Percentiles rank a stretch among this genome's conserved stretches.
Evolutionary conservation across 23 tunicate genomes (phyloP).

Genomic region (Clavelina lepadiformis): DNA sequence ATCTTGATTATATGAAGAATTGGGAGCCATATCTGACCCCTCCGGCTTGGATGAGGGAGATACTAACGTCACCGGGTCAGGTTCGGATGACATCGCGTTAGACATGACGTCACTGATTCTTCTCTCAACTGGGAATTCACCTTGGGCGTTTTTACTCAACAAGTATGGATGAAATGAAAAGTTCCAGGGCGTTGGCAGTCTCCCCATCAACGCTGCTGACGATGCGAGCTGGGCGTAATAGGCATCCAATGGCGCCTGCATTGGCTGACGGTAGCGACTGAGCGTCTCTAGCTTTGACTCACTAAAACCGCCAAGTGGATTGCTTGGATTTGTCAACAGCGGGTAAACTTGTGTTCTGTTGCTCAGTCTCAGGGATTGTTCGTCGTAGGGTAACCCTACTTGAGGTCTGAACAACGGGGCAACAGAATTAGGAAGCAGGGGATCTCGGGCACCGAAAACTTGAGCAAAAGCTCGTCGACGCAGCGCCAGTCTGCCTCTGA

Average conservation of each 20-base stretch:
- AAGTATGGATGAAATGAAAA: background rate
- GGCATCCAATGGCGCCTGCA: constrained; percentile 21
- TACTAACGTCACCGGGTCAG: background rate
- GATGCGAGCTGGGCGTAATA: constrained; percentile 64
- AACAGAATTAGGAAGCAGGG: background rate
- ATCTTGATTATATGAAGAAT: background rate
- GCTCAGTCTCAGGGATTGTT: background rate
- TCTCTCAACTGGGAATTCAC: background rate
- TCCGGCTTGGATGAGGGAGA: background rate
- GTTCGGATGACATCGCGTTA: background rate
- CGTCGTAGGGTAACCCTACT: background rate
- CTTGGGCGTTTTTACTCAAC: background rate
- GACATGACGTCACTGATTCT: background rate
- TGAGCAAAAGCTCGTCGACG: constrained; percentile 90
- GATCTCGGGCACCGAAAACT: constrained; percentile 50
- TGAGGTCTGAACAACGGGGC: constrained; percentile 1
- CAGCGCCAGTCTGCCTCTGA: constrained; percentile 79
- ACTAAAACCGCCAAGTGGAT: background rate
- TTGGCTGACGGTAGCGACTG: constrained; percentile 4
- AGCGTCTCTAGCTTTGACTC: background rate
- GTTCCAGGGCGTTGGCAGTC: constrained; percentile 6
- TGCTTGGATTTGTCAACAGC: no score
- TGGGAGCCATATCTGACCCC: background rate
- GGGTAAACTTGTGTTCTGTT: background rate
- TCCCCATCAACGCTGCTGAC: constrained; percentile 29